Conservation (phyloP, 2,797 vertebrate species). For the Sebastes matsubarae region DNA sequence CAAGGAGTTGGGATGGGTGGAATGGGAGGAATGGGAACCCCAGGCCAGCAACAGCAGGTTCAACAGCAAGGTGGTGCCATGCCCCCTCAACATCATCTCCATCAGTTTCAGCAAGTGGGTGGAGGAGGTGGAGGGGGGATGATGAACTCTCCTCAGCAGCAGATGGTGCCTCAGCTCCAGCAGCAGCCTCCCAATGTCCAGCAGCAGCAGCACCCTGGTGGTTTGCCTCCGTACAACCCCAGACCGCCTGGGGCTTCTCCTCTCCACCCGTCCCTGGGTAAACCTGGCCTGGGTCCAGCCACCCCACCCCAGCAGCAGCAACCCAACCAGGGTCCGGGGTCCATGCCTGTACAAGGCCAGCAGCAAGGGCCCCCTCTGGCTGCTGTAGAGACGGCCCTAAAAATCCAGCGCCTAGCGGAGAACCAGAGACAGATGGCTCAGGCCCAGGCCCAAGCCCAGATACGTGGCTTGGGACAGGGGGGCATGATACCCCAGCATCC, state of each 20-base stretch:
- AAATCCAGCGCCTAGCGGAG: slow-evolving; percentile 95
- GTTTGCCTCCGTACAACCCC: slow-evolving; percentile 83
- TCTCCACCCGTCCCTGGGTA: slow-evolving; percentile 88
- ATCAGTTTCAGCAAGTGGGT: slow-evolving; percentile 79
- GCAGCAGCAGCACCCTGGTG: slow-evolving; percentile 83
- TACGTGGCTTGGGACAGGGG: slow-evolving; percentile 80
- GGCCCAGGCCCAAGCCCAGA: slow-evolving; percentile 85
- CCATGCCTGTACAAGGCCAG: slow-evolving; percentile 86
- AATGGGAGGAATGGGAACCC: slow-evolving; percentile 73
- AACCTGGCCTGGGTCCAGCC: slow-evolving; percentile 88
- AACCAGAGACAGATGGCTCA: slow-evolving; percentile 97
- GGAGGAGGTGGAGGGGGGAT: slow-evolving; percentile 70
- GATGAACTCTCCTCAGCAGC: slow-evolving; percentile 82
- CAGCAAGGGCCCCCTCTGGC: slow-evolving; percentile 89
- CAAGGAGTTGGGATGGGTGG: slow-evolving; percentile 75
- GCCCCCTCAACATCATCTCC: slow-evolving; percentile 78
- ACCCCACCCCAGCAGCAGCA: slow-evolving; percentile 88
- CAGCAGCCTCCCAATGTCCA: slow-evolving; percentile 86
- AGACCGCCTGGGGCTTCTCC: slow-evolving; percentile 83
- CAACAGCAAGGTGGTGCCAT: slow-evolving; percentile 72
- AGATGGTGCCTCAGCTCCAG: slow-evolving; percentile 76
- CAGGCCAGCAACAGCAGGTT: slow-evolving; percentile 77
- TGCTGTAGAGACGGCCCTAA: slow-evolving; percentile 94
- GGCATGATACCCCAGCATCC: slow-evolving; percentile 85
- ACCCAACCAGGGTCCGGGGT: slow-evolving; percentile 81